phyloP scores from a whole-genome alignment of 2,888 invertebrate genomes.

The Phalera bucephala region DNA sequence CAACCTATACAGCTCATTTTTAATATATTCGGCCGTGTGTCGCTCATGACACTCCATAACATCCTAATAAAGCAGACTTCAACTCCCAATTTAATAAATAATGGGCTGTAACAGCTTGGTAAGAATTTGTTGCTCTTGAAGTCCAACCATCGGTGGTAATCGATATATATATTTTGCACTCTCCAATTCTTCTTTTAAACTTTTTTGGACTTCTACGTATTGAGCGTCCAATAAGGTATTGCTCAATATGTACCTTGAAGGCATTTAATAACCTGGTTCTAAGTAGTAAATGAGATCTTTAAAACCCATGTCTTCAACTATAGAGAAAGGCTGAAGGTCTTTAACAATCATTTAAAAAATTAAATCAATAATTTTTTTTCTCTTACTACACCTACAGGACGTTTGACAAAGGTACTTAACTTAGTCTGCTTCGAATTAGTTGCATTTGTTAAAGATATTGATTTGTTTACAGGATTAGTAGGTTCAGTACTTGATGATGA shows the following conservation, averaged over 20 bases:
- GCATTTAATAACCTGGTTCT: conserved; percentile 28
- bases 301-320: conserved; percentile 27
- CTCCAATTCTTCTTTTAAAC: conserved; percentile 21
- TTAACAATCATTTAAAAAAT: conserved; percentile 24
- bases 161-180: conserved; percentile 22
- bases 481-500: conserved; percentile 9
- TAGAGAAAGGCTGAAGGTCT: conserved; percentile 27
- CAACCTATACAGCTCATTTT: conserved; percentile 19
- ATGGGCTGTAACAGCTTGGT: conserved; percentile 25
- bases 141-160: conserved; percentile 24
- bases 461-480: conserved; percentile 6
- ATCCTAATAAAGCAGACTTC: conserved; percentile 20
- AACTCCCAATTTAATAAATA: conserved; percentile 26
- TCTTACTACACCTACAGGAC: conserved; percentile 17
- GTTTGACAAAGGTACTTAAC: conserved; percentile 21
- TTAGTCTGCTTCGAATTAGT: conserved; percentile 12
- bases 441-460: conserved; percentile 10
- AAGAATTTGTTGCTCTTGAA: conserved; percentile 26
- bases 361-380: conserved; percentile 22
- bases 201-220: conserved; percentile 12
- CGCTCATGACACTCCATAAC: conserved; percentile 23
- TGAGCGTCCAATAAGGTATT: conserved; percentile 25
- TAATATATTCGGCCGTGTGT: conserved; percentile 27
- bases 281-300: conserved; percentile 24
- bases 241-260: conserved; percentile 25